Base-by-base conservation (phyloP, 2,888 invertebrate genomes). In the Stomorhina lunata region DNA sequence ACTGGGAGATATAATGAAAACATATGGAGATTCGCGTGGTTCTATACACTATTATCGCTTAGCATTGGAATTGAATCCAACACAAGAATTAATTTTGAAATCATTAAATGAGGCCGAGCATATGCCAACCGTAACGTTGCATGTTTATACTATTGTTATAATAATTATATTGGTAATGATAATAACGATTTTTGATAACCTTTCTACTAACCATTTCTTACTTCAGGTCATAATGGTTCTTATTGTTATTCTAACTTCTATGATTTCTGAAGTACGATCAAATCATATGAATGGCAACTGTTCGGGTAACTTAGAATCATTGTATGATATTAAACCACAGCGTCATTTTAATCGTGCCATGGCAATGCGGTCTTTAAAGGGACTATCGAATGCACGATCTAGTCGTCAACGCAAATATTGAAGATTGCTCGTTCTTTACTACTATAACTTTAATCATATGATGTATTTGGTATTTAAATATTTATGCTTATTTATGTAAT, bases 1-100 rank as follows among this genome's bases (percentile, higher is more conserved):
- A 5, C 93, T 97, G 71, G 97, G 97, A 5, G 97, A 97, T 92
- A 97, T 97, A 90, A 96, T 97, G 89, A 97, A 96, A 92, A 96
- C 96, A 0, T 96, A 96, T 88, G 97, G 97, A 86, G 96, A 96
- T 89, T 96, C 96, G 92, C 94, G 96, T 92, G 97, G 97, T 91
- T 97, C 97, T 43, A 94, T 95, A 43, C 93, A 96, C 83, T 96
- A 97, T 91, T 93, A 97, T 84, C 93, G 95, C 85, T 96, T 96
- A 88, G 95, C 96, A 27, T 92, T 97, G 65, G 96, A 97, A 89
- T 91, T 97, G 80, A 94, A 96, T 91, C 97, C 97, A 50, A 96
- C 95, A 86, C 96, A 97, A 90, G 95, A 95, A 87, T 96, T 96
- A 81, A 97, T 97, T 68, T 91, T 95, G 86, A 93, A 93, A 73